Base-by-base conservation (phyloP, 2,113 vertebrate species). In the Orycteropus afer region DNA sequence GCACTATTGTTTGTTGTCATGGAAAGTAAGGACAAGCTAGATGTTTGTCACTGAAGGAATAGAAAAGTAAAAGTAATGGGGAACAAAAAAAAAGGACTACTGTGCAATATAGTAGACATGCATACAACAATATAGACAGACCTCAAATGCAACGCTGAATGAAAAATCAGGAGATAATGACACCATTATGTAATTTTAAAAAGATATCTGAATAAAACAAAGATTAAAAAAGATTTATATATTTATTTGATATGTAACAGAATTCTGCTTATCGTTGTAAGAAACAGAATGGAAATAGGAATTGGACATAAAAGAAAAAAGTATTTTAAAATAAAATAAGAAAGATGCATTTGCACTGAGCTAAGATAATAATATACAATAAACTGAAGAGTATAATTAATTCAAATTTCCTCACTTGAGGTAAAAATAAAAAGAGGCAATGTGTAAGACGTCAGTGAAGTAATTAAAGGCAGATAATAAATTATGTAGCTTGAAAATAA, bases 351-450 rank as follows among this genome's bases (percentile, higher is more conserved):
- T 91, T 81, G 81, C 59, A 65, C 1, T 84, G 34, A 92, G 57
- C 37, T 17, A 8, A 53, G 7, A 71, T 65, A 10, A 90, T 76
- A 53, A 32, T 18, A 17, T 92, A n/a, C 27, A 17, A 63, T 90
- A 29, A 83, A 80, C n/a, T n/a, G n/a, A n/a, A n/a, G n/a, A n/a
- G n/a, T n/a, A n/a, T n/a, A n/a, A n/a, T n/a, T n/a, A n/a, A 89
- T 80, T 87, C 49, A 78, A 29, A 42, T 37, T 92, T 85, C 42
- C 45, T 80, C 71, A 37, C 15, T n/a, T 49, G 18, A 65, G 34
- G 25, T 81, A 94, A 90, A 96, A 84, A 49, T 77, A 49, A 80
- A 84, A 63, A 53, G 5, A 74, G 37, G 40, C 15, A 81, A 53
- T 67, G 13, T n/a, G 32, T 55, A 80, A 63, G 18, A 77, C 86